Evolutionary conservation across 2,888 invertebrate genomes (phyloP), one percentile per base, ranked within the genome.

Genomic region (Corythucha ciliata): DNA sequence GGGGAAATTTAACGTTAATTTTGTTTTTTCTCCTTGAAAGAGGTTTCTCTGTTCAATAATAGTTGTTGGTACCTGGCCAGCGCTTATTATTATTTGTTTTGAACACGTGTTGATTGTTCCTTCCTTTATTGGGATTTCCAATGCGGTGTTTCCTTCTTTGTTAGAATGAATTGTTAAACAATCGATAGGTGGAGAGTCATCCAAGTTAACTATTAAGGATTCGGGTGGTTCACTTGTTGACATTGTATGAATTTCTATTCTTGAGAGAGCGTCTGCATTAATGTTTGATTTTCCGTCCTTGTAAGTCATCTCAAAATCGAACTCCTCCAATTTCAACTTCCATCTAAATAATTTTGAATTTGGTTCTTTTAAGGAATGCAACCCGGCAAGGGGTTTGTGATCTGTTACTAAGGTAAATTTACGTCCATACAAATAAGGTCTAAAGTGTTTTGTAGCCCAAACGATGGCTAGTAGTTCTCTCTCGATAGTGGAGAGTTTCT

Each of bases 291-390:
- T 59, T 2, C 66, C 64, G 10, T 58, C 56, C 55, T 62, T 64
- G 33, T 66, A 66, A 5, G 52, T 40, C 0, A 67, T 62, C 48
- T 62, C 57, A 18, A 63, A 67, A 7, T 64, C 61, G 40, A 27
- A 44, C 8, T 5, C 6, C 16, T 33, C 29, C 4, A 46, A 18
- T 18, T 46, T 46, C 8, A 36, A 16, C 22, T 21, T 7, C 46
- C 46, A 46, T 37, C 34, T 8, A 14, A 46, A 46, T 37, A 46
- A 18, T 18, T 46, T 46, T 4, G 46, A 46, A 22, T 22, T 34
- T 5, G 46, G 46, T 18, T 46, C 33, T 46, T 46, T 46, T 5
- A 46, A 14, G 5, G 46, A 46, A 36, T 18, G 20, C 34, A 46
- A 18, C 46, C 46, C 29, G 18, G 29, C 33, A 8, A 46, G 34